These are phyloP conservation scores for Cephus nigrinus DNA, from an alignment of 2,888 invertebrate species.

Conservation along the genomic window DNA sequence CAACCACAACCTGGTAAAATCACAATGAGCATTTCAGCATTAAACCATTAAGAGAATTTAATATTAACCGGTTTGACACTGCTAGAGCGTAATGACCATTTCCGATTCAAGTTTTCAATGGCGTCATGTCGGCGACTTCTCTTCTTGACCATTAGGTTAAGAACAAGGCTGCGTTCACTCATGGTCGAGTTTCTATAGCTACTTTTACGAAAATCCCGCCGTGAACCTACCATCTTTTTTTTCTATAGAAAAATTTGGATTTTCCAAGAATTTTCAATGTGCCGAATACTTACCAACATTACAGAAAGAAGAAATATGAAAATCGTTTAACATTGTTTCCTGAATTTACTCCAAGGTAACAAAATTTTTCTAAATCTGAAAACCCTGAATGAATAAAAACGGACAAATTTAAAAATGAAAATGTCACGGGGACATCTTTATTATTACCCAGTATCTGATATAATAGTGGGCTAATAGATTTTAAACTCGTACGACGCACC, in stretches of 20 bases:
- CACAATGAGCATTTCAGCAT: not conserved
- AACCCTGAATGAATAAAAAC: not conserved
- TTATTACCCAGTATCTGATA: constrained; percentile 58
- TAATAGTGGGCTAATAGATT: constrained; percentile 58
- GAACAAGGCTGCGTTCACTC: constrained; percentile 17
- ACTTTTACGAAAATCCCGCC: not conserved
- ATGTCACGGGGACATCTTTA: constrained; percentile 59
- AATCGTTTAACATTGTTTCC: not conserved
- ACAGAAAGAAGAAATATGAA: not conserved
- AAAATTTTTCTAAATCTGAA: no score
- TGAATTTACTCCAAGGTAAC: no score
- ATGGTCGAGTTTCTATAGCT: not conserved
- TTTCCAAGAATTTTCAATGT: not conserved
- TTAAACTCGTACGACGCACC: constrained; percentile 44
- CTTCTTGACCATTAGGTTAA: constrained; percentile 4
- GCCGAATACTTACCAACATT: not conserved
- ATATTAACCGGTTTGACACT: not conserved
- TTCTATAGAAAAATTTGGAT: not conserved
- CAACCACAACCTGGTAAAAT: not conserved
- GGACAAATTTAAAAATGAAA: constrained; percentile 53
- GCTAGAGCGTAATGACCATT: not conserved
- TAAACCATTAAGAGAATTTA: not conserved
- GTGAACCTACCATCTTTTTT: not conserved
- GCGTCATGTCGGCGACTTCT: constrained; percentile 15
- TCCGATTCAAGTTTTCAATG: constrained; percentile 15